A percentile compares a stretch with the other conserved stretches of the same genome.
phyloP scores from a whole-genome alignment of 2,888 invertebrate genomes.

The Cloeon dipterum region DNA sequence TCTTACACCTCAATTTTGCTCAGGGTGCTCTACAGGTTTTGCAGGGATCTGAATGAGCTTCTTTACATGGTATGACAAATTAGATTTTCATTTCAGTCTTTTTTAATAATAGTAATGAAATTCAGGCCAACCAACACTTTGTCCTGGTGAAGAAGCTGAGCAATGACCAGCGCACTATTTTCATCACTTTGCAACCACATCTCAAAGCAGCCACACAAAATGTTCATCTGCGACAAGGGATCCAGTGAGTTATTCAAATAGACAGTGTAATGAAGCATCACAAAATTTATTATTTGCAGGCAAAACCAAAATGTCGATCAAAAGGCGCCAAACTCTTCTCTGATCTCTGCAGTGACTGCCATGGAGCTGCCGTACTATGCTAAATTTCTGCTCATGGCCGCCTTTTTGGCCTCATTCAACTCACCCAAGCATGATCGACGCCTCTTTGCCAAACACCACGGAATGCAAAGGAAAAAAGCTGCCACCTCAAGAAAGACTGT shows the following conservation, averaged over 20 bases:
- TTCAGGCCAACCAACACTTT: not conserved
- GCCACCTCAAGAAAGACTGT: conserved; percentile 14
- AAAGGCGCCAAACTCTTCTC: no score
- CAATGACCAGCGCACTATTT: conserved; percentile 43
- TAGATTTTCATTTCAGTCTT: not conserved
- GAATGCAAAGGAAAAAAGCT: conserved; percentile 40
- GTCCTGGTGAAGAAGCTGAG: not conserved
- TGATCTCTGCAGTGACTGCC: conserved; percentile 14
- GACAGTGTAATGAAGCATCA: no score
- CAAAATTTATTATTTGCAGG: no score
- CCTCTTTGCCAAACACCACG: conserved; percentile 60
- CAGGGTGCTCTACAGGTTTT: conserved; percentile 65
- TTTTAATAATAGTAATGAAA: not conserved
- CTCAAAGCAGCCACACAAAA: conserved; percentile 50
- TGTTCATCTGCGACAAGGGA: conserved; percentile 38
- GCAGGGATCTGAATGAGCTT: conserved; percentile 66
- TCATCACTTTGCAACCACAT: conserved; percentile 56
- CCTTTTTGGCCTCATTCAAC: conserved; percentile 82
- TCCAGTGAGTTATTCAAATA: conserved; percentile 3
- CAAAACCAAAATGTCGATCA: no score
- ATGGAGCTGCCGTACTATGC: conserved; percentile 72
- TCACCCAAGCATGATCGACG: conserved; percentile 70
- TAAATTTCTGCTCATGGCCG: conserved; percentile 71
- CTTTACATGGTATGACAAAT: conserved; percentile 60
- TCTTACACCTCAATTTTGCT: not conserved